These are phyloP conservation scores for Trinectes maculatus DNA, from an alignment of 2,113 vertebrate species.

Conservation along the genomic window DNA sequence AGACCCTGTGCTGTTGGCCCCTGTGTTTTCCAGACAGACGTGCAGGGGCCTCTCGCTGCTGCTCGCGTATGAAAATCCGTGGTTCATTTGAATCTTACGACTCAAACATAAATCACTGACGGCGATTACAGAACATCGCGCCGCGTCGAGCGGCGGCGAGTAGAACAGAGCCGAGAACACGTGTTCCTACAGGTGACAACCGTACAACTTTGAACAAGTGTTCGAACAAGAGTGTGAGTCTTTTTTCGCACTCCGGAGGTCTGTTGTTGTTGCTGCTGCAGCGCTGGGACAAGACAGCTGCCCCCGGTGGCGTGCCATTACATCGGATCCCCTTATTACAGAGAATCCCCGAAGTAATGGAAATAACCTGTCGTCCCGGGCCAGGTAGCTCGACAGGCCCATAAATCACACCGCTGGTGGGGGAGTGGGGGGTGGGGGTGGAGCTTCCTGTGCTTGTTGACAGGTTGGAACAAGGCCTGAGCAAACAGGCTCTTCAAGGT, in stretches of 20 bases:
- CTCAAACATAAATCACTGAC: constrained; percentile 61
- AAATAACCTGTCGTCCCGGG: constrained; percentile 61
- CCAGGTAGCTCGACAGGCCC: constrained; percentile 59
- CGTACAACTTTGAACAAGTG: constrained; percentile 26
- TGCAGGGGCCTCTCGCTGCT: constrained; percentile 24
- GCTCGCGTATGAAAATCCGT: constrained; percentile 36
- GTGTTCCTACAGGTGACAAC: constrained; percentile 27
- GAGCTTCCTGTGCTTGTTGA: constrained; percentile 78
- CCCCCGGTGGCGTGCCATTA: constrained; percentile 35
- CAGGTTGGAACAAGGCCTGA: constrained; percentile 66
- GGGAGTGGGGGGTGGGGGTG: not conserved
- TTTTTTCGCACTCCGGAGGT: constrained; percentile 34
- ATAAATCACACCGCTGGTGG: constrained; percentile 66
- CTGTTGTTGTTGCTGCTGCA: constrained; percentile 50
- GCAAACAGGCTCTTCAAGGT: constrained; percentile 71
- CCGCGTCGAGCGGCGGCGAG: constrained; percentile 21
- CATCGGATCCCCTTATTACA: constrained; percentile 60
- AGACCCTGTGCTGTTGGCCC: no score
- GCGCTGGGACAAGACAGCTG: constrained; percentile 61
- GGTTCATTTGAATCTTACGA: constrained; percentile 55
- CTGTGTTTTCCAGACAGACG: no score
- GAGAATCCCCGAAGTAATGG: constrained; percentile 58
- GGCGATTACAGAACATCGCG: constrained; percentile 47
- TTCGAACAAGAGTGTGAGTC: constrained; percentile 15
- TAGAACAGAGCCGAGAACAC: constrained; percentile 38